Evolutionary conservation across 2,888 invertebrate species (phyloP), one percentile per base, ranked within the genome.

Genomic region (Leucophora obtusa): DNA sequence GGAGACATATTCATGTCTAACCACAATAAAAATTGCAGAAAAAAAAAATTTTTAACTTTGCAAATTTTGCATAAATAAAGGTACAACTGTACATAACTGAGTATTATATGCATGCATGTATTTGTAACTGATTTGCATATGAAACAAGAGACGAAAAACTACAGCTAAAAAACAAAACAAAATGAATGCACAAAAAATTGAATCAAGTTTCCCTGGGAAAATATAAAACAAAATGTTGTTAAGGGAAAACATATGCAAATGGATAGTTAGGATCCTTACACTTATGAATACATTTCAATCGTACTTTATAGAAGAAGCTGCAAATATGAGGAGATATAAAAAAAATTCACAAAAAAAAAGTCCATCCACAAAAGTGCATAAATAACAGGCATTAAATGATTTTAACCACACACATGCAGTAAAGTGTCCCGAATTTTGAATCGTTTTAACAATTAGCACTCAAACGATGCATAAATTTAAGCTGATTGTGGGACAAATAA

Each of bases 211-310:
- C 47, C 71, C 15, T 24, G 72, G 68, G 75, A 80, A 76, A 80
- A 76, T 80, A 58, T 59, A 72, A 80, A 80, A 72, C 68, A 68
- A 76, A 76, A 72, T 75, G 62, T 76, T 80, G 75, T 69, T 72
- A 59, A 58, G 75, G 75, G 63, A 80, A 80, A 76, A 63, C 59
- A 56, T 76, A 75, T 80, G 80, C 75, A 76, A 80, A 80, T 72
- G 35, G 47, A 43, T 71, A 35, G 54, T 43, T 54, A 38, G 54
- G 11, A 7, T 33, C 51, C 51, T 60, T 21, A 35, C 50, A 10
- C 28, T 10, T 47, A 6, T 8, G 18, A 51, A 38, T 70, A 60
- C 14, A 59, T 79, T 79, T 38, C 70, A 74, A 60, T 74, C 51
- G 54, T 65, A 59, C 51, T 51, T 17, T 1, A 15, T 58, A 8